Evolutionary conservation across 2,888 invertebrate genomes (phyloP), one percentile per base, ranked within the genome.

Genomic region (Lithophane semibrunnea): DNA sequence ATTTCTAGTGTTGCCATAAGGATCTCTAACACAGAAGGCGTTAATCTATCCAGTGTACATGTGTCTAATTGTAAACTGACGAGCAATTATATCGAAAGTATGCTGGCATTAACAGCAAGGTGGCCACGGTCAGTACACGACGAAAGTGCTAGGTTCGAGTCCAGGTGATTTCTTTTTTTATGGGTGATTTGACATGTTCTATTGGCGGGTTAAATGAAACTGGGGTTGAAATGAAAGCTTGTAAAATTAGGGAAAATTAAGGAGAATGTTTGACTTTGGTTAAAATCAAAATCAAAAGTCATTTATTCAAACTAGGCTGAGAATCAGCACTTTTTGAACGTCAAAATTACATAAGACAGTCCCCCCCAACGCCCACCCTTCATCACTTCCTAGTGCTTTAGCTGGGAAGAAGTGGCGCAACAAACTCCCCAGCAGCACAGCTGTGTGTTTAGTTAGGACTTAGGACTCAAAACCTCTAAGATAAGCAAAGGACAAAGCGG

Each of bases 101-200:
- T 64, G 80, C 83, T 70, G 68, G 47, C 56, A 70, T 58, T 71
- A 56, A 18, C 29, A 47, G 65, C 21, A 44, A 44, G 21, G 71
- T 71, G 69, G 80, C 73, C 73, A 84, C 84, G 84, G 83, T 83
- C 73, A 80, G 63, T 84, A 73, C 44, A 3, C 84, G 63, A 84
- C 1, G 49, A 83, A 84, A 83, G 73, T 83, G 70, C 63, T 72
- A 37, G 76, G 66, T 84, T 70, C n/a, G 37, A 80, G 24, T 54
- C 42, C 37, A 2, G 16, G 60, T 56, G 75, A 64, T 83, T 83
- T 83, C 83, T 72, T 80, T 79, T 79, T 63, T 70, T n/a, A 78
- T 47, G 58, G 68, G 21, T 69, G 77, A 77, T 58, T 77, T 52
- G 21, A 52, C 52, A 8, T 52, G 52, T 21, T 52, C 52, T 21